These are phyloP conservation scores for Channa maculata DNA, from an alignment of 2,113 vertebrate genomes.

Conservation along the genomic window DNA sequence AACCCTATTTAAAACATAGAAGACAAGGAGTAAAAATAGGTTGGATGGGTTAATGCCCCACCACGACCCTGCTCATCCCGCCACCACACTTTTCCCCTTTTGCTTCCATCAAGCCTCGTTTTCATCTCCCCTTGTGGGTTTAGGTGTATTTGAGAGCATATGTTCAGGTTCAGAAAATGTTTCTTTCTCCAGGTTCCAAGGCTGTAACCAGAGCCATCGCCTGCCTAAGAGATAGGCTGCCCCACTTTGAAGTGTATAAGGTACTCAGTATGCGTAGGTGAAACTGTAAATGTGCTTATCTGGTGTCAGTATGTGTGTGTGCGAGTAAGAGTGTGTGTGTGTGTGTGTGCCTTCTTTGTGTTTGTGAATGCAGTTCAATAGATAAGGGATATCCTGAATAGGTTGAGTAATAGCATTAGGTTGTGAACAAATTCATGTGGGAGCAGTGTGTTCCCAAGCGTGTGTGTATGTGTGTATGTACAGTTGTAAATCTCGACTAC, in stretches of 20 bases:
- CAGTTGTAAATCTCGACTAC: constrained; percentile 21
- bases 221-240: constrained; percentile 60
- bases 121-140: constrained; percentile 38
- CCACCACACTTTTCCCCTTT: constrained; percentile 4
- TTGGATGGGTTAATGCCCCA: constrained; percentile 24
- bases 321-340: constrained; percentile 23
- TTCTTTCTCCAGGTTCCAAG: constrained; percentile 68
- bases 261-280: constrained; percentile 65
- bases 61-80: neutral
- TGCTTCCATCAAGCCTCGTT: constrained; percentile 21
- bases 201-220: constrained; percentile 57
- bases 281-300: constrained; percentile 78
- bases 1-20: constrained; percentile 31
- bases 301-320: constrained; percentile 45
- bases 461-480: constrained; percentile 11
- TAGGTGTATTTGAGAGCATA: constrained; percentile 59
- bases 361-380: constrained; percentile 62
- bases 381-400: constrained; percentile 61
- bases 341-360: constrained; percentile 50
- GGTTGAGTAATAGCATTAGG: constrained; percentile 66
- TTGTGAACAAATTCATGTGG: constrained; percentile 49
- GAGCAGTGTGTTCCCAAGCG: constrained; percentile 19
- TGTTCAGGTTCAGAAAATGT: constrained; percentile 68
- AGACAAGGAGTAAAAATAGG: constrained; percentile 26
- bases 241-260: constrained; percentile 74